Percentiles rank a stretch among this genome's conserved stretches.
Conservation (phyloP, 1,140 invertebrate genomes). For the Linepithema humile region DNA sequence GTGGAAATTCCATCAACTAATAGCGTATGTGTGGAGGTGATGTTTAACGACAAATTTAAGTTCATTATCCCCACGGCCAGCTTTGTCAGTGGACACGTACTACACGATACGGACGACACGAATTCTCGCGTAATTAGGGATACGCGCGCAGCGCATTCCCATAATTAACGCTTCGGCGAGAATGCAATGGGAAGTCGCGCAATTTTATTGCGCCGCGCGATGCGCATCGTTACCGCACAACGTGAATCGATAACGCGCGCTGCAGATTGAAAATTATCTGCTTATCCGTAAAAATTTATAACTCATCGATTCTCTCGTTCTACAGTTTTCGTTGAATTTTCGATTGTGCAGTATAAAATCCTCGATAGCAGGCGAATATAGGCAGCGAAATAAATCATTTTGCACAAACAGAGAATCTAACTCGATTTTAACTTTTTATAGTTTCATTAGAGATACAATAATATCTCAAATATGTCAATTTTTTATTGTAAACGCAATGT, state of each 20-base stretch:
- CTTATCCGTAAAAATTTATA: conserved; percentile 50
- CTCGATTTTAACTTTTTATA: conserved; percentile 1
- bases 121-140: conserved; percentile 51
- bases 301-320: not conserved
- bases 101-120: conserved; percentile 36
- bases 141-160: conserved; percentile 37
- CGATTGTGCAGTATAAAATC: conserved; percentile 33
- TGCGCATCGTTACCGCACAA: conserved; percentile 4
- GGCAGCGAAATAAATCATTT: not conserved
- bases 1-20: conserved; percentile 29
- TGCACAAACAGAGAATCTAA: not conserved
- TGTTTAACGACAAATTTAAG: conserved; percentile 56
- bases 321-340: not conserved
- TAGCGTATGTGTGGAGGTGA: not conserved
- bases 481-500: not conserved
- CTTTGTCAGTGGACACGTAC: conserved; percentile 26
- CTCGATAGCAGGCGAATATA: not conserved
- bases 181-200: not conserved
- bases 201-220: conserved; percentile 23
- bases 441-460: not conserved
- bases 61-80: conserved; percentile 40
- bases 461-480: not conserved
- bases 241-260: conserved; percentile 43
- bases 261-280: conserved; percentile 51
- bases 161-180: conserved; percentile 37